Percentiles rank a stretch among this genome's conserved stretches.
Conservation (phyloP, 1,140 invertebrate genomes). For the Pseudomyrmex pallidus region DNA sequence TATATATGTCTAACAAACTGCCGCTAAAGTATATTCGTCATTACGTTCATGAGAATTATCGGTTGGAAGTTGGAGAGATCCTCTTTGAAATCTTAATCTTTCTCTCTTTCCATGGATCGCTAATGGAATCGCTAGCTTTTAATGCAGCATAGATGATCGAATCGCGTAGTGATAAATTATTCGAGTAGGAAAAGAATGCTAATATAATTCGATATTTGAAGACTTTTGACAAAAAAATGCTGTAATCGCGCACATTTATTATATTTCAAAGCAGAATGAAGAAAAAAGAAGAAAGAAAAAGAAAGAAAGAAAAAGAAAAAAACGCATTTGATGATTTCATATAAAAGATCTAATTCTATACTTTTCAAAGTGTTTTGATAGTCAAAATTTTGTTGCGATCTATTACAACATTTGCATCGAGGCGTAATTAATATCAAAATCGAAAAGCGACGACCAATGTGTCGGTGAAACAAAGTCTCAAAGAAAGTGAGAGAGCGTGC, state of each 20-base stretch:
- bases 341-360: no score
- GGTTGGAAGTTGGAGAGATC: background rate
- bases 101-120: background rate
- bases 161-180: slow-evolving; percentile 38
- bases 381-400: background rate
- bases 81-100: background rate
- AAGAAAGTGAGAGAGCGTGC: slow-evolving; percentile 28
- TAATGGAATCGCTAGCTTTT: slow-evolving; percentile 36
- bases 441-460: background rate
- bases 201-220: background rate
- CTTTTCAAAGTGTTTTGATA: background rate
- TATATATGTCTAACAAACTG: slow-evolving; percentile 45
- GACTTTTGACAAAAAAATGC: background rate
- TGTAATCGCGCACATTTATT: background rate
- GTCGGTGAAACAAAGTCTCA: background rate
- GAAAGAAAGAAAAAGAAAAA: no score
- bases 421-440: slow-evolving; percentile 37
- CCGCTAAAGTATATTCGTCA: slow-evolving; percentile 21
- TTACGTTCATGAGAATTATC: slow-evolving; percentile 39
- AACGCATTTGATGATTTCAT: no score
- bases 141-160: slow-evolving; percentile 1
- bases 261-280: background rate
- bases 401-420: background rate
- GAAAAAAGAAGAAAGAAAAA: no score
- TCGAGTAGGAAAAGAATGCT: background rate